phyloP scores from a whole-genome alignment of 1,140 invertebrate species.

The Drosophila teissieri region DNA sequence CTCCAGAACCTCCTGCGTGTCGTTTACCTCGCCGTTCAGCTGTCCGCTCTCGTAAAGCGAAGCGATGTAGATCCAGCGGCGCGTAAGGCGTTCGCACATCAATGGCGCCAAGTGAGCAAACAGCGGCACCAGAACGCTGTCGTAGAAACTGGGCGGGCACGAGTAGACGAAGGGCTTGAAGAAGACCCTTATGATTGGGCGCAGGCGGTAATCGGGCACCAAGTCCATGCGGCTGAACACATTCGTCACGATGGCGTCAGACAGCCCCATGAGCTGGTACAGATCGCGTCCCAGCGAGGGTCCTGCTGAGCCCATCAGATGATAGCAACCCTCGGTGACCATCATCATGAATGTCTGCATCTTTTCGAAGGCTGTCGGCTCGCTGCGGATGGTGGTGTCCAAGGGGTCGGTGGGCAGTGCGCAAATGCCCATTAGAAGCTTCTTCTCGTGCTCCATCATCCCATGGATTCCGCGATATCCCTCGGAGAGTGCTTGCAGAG shows the following conservation, averaged over 20 bases:
- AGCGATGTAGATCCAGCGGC: slow-evolving; percentile 92
- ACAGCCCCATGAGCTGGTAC: slow-evolving; percentile 89
- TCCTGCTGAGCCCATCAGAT: slow-evolving; percentile 91
- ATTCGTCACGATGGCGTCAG: slow-evolving; percentile 87
- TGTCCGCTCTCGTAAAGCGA: slow-evolving; percentile 91
- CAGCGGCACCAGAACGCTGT: slow-evolving; percentile 91
- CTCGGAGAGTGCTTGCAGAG: slow-evolving; percentile 87
- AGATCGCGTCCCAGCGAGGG: slow-evolving; percentile 92
- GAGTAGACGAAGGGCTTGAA: slow-evolving; percentile 93
- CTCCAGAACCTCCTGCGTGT: slow-evolving; percentile 94
- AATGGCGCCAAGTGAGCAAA: slow-evolving; percentile 91
- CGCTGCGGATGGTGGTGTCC: slow-evolving; percentile 84
- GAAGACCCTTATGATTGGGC: slow-evolving; percentile 93
- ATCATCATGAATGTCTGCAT: slow-evolving; percentile 92
- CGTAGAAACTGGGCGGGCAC: slow-evolving; percentile 92
- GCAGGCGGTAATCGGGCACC: slow-evolving; percentile 93
- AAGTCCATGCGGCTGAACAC: slow-evolving; percentile 89
- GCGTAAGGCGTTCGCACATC: slow-evolving; percentile 91
- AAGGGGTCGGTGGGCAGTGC: slow-evolving; percentile 85
- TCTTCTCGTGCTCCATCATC: slow-evolving; percentile 90
- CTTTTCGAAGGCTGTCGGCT: slow-evolving; percentile 88
- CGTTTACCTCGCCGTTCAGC: slow-evolving; percentile 91
- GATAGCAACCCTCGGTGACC: slow-evolving; percentile 90
- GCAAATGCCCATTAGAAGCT: slow-evolving; percentile 88
- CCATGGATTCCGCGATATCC: slow-evolving; percentile 89